Conservation (phyloP, 2,888 invertebrate species). For the Micoletzkya japonica region DNA sequence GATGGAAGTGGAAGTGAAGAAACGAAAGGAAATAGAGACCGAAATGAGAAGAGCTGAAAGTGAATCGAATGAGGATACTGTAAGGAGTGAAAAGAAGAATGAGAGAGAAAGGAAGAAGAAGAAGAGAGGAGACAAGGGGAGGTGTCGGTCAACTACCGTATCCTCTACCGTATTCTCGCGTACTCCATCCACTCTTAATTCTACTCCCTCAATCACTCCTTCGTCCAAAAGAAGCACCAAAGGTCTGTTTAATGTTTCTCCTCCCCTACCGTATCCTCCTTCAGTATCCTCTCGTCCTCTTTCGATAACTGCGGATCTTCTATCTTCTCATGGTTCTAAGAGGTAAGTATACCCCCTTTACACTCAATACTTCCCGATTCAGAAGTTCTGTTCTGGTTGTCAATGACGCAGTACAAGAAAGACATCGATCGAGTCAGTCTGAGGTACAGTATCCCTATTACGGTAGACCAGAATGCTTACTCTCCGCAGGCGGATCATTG, state of each 20-base stretch:
- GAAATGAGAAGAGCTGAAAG: not conserved
- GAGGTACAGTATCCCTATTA: no score
- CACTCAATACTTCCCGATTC: no score
- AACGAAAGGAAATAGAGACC: slow-evolving; percentile 3
- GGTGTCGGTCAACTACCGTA: not conserved
- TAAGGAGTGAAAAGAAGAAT: not conserved
- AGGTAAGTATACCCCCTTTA: no score
- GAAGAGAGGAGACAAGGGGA: not conserved
- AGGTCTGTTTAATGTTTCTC: not conserved
- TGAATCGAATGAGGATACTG: not conserved
- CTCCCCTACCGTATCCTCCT: not conserved
- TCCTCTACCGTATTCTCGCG: not conserved
- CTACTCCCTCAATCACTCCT: no score
- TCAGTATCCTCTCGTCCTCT: not conserved
- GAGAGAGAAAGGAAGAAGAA: slow-evolving; percentile 3
- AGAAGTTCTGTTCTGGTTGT: no score
- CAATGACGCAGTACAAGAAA: no score
- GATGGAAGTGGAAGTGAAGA: not conserved
- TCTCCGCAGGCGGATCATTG: no score
- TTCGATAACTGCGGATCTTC: not conserved
- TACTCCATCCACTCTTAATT: not conserved
- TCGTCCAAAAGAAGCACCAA: not conserved
- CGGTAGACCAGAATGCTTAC: no score
- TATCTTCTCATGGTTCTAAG: no score
- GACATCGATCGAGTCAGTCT: no score